phyloP scores from a whole-genome alignment of 2,888 invertebrate species.

The Yponomeuta evonymella region DNA sequence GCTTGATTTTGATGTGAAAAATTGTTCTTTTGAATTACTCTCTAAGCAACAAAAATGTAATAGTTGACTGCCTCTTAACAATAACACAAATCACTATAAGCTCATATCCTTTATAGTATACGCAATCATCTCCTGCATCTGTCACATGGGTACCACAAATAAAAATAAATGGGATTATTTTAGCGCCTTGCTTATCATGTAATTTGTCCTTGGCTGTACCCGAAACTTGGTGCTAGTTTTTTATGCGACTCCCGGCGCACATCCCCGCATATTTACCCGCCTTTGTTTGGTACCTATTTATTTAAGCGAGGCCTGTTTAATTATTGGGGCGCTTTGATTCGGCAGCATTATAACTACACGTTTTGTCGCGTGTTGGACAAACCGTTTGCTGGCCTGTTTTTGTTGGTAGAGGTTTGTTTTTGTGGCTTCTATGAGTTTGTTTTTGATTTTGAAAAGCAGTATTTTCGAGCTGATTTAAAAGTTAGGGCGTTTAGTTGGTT shows the following conservation, averaged over 20 bases:
- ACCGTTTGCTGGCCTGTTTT: background rate
- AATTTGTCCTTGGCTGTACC: constrained; percentile 39
- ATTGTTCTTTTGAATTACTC: too few relatives aligned
- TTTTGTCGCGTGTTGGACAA: constrained; percentile 28
- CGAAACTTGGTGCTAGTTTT: constrained; percentile 1
- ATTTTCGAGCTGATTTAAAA: background rate
- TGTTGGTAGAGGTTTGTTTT: constrained; percentile 1
- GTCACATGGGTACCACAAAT: too few relatives aligned
- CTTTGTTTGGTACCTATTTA: constrained; percentile 47
- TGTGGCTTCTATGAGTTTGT: background rate
- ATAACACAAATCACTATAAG: too few relatives aligned
- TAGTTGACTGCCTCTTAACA: too few relatives aligned
- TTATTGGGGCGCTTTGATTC: constrained; percentile 65
- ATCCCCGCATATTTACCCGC: constrained; percentile 56
- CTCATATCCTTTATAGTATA: too few relatives aligned
- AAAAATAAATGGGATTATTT: background rate
- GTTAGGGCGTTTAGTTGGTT: background rate
- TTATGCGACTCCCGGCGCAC: constrained; percentile 24
- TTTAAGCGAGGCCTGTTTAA: constrained; percentile 59
- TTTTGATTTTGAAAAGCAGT: background rate
- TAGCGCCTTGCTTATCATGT: background rate
- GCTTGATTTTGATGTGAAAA: too few relatives aligned
- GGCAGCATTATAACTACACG: constrained; percentile 53
- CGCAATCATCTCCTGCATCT: too few relatives aligned
- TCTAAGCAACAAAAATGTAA: too few relatives aligned